Evolutionary conservation across 2,888 invertebrate genomes (phyloP).

Genomic region (Lissonota sp.): DNA sequence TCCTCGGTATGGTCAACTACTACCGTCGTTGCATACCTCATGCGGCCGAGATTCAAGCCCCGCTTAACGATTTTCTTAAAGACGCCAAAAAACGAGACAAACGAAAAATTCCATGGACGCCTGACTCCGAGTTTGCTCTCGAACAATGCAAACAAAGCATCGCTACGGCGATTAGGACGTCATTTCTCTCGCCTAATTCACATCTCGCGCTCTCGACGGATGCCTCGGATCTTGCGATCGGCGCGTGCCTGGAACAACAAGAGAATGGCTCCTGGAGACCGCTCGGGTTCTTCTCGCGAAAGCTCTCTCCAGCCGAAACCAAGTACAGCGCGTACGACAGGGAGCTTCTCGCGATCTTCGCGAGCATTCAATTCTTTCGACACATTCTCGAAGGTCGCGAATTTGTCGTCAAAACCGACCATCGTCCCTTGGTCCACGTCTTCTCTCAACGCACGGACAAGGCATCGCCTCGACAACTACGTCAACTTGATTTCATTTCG

Average conservation of each 20-base stretch:
- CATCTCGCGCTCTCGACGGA: conserved; percentile 46
- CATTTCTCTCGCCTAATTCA: conserved; percentile 30
- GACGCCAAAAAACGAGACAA: conserved; percentile 54
- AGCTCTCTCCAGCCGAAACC: conserved; percentile 63
- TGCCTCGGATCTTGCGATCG: conserved; percentile 69
- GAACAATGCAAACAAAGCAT: conserved; percentile 41
- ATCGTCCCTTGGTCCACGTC: neutral
- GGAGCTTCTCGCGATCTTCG: conserved; percentile 71
- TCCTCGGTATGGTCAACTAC: conserved; percentile 55
- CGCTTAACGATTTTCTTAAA: conserved; percentile 35
- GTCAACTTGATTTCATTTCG: conserved; percentile 35
- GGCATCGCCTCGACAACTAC: conserved; percentile 39
- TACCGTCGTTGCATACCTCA: conserved; percentile 44
- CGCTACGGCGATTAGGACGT: conserved; percentile 29
- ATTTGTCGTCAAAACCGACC: conserved; percentile 56
- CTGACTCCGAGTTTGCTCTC: conserved; percentile 26
- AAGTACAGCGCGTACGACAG: conserved; percentile 72
- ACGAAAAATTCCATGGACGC: conserved; percentile 26
- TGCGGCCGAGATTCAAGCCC: conserved; percentile 36
- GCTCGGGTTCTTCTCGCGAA: conserved; percentile 69
- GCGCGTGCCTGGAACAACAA: conserved; percentile 68
- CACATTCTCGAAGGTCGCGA: conserved; percentile 65
- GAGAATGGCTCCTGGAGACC: conserved; percentile 62
- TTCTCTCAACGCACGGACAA: conserved; percentile 32
- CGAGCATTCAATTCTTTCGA: conserved; percentile 65